Conservation (phyloP, 2,797 vertebrate species). For the Sebastes hubbsi region DNA sequence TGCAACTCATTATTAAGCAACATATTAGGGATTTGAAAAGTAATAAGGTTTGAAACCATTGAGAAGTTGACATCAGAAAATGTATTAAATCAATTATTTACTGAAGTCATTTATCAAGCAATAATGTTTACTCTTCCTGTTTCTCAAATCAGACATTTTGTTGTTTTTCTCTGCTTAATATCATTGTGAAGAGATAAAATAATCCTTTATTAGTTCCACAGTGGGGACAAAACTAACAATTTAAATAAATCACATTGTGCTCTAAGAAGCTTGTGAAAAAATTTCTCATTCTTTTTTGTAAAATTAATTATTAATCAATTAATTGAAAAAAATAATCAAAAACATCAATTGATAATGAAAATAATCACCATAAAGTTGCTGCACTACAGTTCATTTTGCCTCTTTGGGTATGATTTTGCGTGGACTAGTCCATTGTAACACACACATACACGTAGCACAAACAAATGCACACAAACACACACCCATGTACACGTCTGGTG, state of each 20-base stretch:
- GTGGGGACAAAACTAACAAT: neutral
- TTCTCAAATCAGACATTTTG: neutral
- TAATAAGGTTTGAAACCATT: neutral
- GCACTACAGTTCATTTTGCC: neutral
- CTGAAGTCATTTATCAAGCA: neutral
- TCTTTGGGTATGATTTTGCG: neutral
- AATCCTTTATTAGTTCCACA: no score
- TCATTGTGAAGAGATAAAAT: neutral
- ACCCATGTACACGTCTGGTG: slow-evolving; percentile 13
- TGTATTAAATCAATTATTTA: neutral
- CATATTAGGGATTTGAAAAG: neutral
- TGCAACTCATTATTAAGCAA: neutral
- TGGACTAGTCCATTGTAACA: neutral
- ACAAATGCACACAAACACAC: neutral
- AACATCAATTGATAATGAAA: neutral
- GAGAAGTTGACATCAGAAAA: neutral
- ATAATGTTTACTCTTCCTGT: neutral
- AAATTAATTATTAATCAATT: neutral
- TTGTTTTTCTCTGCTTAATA: neutral
- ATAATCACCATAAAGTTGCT: neutral
- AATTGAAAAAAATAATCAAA: neutral
- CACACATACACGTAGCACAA: neutral
- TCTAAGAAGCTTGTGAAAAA: neutral
- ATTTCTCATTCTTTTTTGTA: neutral
- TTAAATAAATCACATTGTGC: neutral